Conservation (phyloP, 2,888 invertebrate genomes). For the Aphidoletes aphidimyza region DNA sequence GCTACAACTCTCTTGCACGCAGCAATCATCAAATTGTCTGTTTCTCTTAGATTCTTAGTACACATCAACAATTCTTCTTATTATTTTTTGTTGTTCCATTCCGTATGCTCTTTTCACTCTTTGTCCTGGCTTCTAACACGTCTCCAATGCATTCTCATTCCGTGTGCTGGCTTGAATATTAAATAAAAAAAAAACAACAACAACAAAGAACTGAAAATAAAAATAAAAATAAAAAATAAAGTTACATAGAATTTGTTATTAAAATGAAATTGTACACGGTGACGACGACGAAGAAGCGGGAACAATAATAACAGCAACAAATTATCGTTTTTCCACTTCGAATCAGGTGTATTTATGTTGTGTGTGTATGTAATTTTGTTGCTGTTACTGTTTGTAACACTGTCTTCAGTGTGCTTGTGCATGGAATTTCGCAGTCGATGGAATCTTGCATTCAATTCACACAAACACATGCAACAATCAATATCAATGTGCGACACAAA, state of each 20-base stretch:
- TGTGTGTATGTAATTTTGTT: not conserved
- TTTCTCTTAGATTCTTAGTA: not conserved
- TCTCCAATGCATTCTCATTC: not conserved
- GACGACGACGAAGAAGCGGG: not conserved
- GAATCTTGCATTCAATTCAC: slow-evolving; percentile 22
- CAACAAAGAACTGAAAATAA: too few relatives aligned
- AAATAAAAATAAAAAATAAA: too few relatives aligned
- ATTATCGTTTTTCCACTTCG: not conserved
- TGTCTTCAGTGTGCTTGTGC: slow-evolving; percentile 14
- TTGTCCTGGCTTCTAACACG: not conserved
- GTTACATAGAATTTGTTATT: slow-evolving; percentile 32
- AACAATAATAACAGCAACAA: not conserved
- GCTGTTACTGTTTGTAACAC: not conserved
- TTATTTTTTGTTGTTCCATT: too few relatives aligned
- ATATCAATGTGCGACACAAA: not conserved
- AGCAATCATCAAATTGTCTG: not conserved
- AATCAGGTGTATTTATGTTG: slow-evolving; percentile 43
- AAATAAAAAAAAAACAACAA: not conserved
- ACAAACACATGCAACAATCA: not conserved
- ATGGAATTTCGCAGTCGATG: not conserved
- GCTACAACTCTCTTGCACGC: not conserved
- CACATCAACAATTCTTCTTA: not conserved
- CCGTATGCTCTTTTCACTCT: not conserved
- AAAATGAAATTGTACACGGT: not conserved
- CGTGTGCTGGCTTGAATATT: not conserved